These are phyloP conservation scores for Lucilia sericata DNA, from an alignment of 1,140 invertebrate species.

Conservation along the genomic window DNA sequence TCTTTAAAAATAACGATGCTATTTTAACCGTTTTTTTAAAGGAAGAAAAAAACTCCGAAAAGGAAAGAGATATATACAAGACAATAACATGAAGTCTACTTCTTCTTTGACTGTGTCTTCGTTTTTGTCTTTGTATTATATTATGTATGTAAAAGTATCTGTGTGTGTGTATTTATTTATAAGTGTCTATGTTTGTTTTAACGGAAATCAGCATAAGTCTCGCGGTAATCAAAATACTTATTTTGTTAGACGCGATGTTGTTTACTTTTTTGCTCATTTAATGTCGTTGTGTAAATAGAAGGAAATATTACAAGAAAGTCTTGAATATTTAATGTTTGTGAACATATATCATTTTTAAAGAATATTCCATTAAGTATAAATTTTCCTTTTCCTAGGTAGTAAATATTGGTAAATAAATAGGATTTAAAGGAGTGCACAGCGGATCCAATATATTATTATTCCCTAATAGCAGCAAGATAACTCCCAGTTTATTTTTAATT, in stretches of 20 bases:
- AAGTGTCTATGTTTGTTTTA: constrained; percentile 32
- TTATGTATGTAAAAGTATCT: background rate
- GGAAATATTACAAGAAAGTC: background rate
- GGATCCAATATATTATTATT: too few species aligned
- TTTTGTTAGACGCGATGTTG: background rate
- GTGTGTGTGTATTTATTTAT: background rate
- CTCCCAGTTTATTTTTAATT: too few species aligned
- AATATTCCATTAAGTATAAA: too few species aligned
- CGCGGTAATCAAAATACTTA: constrained; percentile 31
- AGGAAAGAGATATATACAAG: background rate
- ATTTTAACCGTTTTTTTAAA: constrained; percentile 29
- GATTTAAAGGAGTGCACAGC: too few species aligned
- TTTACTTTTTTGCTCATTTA: background rate
- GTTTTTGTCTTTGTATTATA: background rate
- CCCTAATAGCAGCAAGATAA: too few species aligned
- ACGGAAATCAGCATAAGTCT: constrained; percentile 40
- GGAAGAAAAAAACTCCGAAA: background rate
- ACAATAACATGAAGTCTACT: constrained; percentile 19
- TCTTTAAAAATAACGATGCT: constrained; percentile 29
- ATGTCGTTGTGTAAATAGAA: background rate
- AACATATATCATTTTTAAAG: background rate
- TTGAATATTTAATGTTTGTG: background rate
- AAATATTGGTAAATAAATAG: too few species aligned
- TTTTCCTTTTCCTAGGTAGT: too few species aligned
- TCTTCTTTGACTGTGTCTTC: background rate